Evolutionary conservation across 1,140 invertebrate species (phyloP).

Genomic region (Idris sp.): DNA sequence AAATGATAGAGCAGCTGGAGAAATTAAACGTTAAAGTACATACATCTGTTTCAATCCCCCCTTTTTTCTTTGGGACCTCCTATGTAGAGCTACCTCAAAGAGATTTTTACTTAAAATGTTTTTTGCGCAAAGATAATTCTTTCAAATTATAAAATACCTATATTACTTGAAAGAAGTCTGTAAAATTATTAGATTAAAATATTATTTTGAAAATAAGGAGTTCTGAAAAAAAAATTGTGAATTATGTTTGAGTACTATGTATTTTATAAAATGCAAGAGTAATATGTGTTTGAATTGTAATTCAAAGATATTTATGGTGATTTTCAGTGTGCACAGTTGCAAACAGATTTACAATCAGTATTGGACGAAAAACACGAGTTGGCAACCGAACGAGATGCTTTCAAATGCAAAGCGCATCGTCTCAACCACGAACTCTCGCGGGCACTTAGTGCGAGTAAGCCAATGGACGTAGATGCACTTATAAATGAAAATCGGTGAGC

Average conservation of each 20-base stretch:
- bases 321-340: slow-evolving; percentile 81
- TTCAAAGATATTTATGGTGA: no score
- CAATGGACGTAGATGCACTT: slow-evolving; percentile 89
- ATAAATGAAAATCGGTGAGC: slow-evolving; percentile 86
- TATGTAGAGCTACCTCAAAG: no score
- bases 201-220: no score
- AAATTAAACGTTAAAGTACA: slow-evolving; percentile 81
- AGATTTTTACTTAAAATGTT: slow-evolving; percentile 16
- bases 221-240: no score
- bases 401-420: slow-evolving; percentile 89
- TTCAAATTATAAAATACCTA: no score
- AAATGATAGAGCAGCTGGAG: slow-evolving; percentile 85
- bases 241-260: no score
- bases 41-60: slow-evolving; percentile 37
- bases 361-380: slow-evolving; percentile 93
- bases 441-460: slow-evolving; percentile 81
- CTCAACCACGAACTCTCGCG: slow-evolving; percentile 89
- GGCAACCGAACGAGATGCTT: slow-evolving; percentile 89
- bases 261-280: no score
- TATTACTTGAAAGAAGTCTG: no score
- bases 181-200: no score
- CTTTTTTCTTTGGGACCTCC: slow-evolving; percentile 6
- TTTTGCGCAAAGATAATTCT: not conserved
- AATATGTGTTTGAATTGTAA: no score
- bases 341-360: slow-evolving; percentile 86